Percentiles rank a stretch among this genome's conserved stretches.
Evolutionary conservation across 2,113 vertebrate species (phyloP).

Genomic region (Alaudala cheleensis): DNA sequence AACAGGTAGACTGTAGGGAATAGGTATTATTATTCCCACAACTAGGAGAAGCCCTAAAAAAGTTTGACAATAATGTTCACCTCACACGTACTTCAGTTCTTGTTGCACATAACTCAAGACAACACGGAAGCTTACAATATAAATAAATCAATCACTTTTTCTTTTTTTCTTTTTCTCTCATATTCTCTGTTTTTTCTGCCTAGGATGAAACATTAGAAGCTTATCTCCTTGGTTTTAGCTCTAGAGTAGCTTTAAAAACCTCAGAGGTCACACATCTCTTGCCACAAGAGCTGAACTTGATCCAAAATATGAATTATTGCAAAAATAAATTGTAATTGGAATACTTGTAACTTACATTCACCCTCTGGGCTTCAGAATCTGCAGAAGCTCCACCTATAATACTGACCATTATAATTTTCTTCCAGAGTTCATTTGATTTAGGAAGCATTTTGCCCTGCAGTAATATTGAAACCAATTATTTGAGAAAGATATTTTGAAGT

Average conservation of each 20-base stretch:
- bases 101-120: neutral
- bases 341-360: neutral
- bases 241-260: conserved; percentile 1
- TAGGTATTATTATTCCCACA: neutral
- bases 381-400: neutral
- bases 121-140: neutral
- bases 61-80: neutral
- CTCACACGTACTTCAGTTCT: neutral
- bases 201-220: neutral
- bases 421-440: neutral
- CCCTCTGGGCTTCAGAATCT: neutral
- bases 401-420: conserved; percentile 9
- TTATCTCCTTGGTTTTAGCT: conserved; percentile 13
- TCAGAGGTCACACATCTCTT: neutral
- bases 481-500: neutral
- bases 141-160: neutral
- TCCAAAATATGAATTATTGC: conserved; percentile 34
- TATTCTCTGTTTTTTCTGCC: neutral
- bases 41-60: neutral
- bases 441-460: neutral
- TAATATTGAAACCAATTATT: conserved; percentile 23
- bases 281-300: neutral
- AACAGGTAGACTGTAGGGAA: conserved; percentile 24
- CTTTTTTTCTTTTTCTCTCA: neutral
- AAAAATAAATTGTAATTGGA: neutral